Evolutionary conservation across 2,113 vertebrate species (phyloP).

Genomic region (Ophthalmolycus amberensis): DNA sequence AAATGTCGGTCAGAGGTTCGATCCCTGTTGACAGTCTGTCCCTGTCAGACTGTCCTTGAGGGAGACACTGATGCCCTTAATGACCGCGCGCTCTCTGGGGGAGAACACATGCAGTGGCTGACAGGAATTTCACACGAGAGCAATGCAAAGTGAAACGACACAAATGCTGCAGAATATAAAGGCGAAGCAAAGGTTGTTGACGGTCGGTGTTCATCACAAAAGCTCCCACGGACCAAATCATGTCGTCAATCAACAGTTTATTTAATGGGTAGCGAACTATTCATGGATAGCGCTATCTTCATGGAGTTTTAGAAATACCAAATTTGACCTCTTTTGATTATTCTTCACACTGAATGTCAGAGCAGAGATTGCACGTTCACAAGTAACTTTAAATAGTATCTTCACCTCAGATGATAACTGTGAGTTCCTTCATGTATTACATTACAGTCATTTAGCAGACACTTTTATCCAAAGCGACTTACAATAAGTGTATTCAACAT

Average conservation of each 20-base stretch:
- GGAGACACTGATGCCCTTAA: slow-evolving; percentile 62
- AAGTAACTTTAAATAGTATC: too few species aligned
- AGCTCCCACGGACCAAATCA: slow-evolving; percentile 13
- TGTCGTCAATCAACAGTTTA: background rate
- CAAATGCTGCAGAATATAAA: background rate
- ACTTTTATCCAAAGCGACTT: too few species aligned
- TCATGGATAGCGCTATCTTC: background rate
- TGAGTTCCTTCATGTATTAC: too few species aligned
- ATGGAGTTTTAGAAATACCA: background rate
- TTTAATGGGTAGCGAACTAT: background rate
- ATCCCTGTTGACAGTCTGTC: slow-evolving; percentile 65
- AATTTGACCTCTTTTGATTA: background rate
- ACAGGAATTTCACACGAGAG: slow-evolving; percentile 25
- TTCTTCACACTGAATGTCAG: too few species aligned
- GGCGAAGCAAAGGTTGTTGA: background rate
- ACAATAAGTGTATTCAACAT: too few species aligned
- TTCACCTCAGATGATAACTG: too few species aligned
- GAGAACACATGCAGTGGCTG: slow-evolving; percentile 34
- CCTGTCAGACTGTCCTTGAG: slow-evolving; percentile 70
- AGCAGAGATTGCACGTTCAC: too few species aligned
- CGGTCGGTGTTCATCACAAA: background rate
- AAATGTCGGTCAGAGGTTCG: slow-evolving; percentile 62
- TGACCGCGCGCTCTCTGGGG: slow-evolving; percentile 45
- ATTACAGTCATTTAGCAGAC: too few species aligned
- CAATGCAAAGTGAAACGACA: slow-evolving; percentile 1